Evolutionary conservation across 2,888 invertebrate species (phyloP).

Genomic region (Microchrysa polita): DNA sequence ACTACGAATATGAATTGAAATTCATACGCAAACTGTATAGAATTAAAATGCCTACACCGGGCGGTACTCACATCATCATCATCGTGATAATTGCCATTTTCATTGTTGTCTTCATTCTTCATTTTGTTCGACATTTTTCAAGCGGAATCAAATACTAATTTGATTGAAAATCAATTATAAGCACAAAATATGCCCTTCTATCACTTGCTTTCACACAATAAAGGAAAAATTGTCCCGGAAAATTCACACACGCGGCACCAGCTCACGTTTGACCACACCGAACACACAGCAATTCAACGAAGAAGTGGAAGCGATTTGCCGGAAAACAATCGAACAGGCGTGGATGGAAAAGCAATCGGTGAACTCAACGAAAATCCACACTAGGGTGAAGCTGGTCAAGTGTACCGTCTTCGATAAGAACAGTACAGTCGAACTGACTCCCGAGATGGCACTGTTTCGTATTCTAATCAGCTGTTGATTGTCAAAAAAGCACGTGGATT

Average conservation of each 20-base stretch:
- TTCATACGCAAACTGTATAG: too few species aligned
- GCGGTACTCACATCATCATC: constrained; percentile 58
- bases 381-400: neutral
- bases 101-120: constrained; percentile 52
- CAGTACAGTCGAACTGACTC: too few species aligned
- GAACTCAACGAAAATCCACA: constrained; percentile 6
- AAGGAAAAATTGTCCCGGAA: too few species aligned
- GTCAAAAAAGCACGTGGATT: neutral
- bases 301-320: constrained; percentile 4
- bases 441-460: too few species aligned
- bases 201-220: too few species aligned
- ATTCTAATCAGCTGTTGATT: too few species aligned
- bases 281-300: neutral
- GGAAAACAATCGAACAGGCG: neutral
- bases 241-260: neutral
- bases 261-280: neutral
- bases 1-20: too few species aligned
- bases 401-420: neutral
- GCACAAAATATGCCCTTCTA: neutral
- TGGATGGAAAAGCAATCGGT: neutral
- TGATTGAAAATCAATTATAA: too few species aligned
- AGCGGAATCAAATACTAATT: neutral
- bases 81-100: constrained; percentile 58
- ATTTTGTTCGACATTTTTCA: constrained; percentile 52
- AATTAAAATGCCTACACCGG: too few species aligned